Base-by-base conservation (phyloP, 2,113 vertebrate species). In the Leptocoma aspasia region DNA sequence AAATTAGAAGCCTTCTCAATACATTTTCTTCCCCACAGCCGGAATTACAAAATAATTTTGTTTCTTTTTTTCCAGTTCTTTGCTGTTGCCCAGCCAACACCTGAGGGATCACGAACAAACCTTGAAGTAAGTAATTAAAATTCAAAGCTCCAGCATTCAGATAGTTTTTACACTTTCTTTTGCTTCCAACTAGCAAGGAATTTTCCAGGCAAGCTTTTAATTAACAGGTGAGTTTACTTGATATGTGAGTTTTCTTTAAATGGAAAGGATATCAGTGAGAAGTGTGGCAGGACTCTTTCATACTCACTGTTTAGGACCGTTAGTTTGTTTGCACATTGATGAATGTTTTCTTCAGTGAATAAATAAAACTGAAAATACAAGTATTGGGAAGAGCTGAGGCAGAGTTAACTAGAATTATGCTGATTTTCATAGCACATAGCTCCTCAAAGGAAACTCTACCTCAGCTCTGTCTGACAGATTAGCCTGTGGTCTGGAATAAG, bases 191-290 rank as follows among this genome's bases (percentile, higher is more conserved):
- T 97, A 97, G 96, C 96, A 95, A 97, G 91, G 90, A 95, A 95
- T 96, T 93, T 98, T 97, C 90, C 86, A 97, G 97, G 96, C 96
- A 97, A 95, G 94, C 91, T 98, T 98, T 98, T 98, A 98, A 98
- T 98, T 98, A 98, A 96, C 97, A 98, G 97, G 97, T 98, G 97
- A 98, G 82, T 97, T 97, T 97, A 98, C 98, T 94, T 98, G 97
- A 96, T 97, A 98, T 45, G 94, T 96, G 95, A 92, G 76, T 97
- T 97, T 97, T 94, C 95, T 96, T 82, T 88, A 96, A 97, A 95
- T 72, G 91, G 85, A 90, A 97, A 91, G 84, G 92, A 86, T 95
- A 93, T 94, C 82, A 71, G 44, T 82, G 81, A 96, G 86, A 75
- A 95, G 54, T 63, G 37, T 28, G 63, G 92, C 94, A 97, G 79